These are phyloP conservation scores for Melanostoma scalare DNA, from an alignment of 2,888 invertebrate species.

Conservation along the genomic window DNA sequence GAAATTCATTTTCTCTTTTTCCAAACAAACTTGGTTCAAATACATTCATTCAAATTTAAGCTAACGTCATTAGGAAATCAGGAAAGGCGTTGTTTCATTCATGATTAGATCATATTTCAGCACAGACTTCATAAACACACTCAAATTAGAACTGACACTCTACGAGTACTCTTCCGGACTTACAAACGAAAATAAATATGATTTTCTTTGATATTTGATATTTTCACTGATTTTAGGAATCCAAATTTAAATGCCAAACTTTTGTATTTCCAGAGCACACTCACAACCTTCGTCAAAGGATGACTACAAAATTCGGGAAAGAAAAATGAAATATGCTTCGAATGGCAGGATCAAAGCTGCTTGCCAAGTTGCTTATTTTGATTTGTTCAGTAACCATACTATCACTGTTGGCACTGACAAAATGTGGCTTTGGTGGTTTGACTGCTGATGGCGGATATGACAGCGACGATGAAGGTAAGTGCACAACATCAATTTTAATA, in stretches of 20 bases:
- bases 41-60: too few species aligned
- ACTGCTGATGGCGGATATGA: constrained; percentile 76
- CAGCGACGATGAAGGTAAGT: constrained; percentile 64
- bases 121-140: too few species aligned
- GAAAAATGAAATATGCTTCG: constrained; percentile 76
- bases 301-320: constrained; percentile 40
- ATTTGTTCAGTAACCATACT: constrained; percentile 79
- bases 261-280: constrained; percentile 33
- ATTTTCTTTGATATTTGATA: neutral
- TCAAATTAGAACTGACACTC: too few species aligned
- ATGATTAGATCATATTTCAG: too few species aligned
- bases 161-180: too few species aligned
- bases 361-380: constrained; percentile 79
- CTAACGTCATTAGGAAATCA: too few species aligned
- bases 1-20: too few species aligned
- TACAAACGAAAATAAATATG: too few species aligned
- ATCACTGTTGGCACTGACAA: constrained; percentile 79
- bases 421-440: constrained; percentile 80
- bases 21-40: too few species aligned
- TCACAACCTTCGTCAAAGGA: constrained; percentile 26
- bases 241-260: too few species aligned
- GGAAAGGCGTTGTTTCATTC: too few species aligned
- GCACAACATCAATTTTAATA: neutral
- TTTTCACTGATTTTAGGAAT: neutral
- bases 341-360: constrained; percentile 79